Conservation (phyloP, 2,797 vertebrate species). For the Diceros bicornis region DNA sequence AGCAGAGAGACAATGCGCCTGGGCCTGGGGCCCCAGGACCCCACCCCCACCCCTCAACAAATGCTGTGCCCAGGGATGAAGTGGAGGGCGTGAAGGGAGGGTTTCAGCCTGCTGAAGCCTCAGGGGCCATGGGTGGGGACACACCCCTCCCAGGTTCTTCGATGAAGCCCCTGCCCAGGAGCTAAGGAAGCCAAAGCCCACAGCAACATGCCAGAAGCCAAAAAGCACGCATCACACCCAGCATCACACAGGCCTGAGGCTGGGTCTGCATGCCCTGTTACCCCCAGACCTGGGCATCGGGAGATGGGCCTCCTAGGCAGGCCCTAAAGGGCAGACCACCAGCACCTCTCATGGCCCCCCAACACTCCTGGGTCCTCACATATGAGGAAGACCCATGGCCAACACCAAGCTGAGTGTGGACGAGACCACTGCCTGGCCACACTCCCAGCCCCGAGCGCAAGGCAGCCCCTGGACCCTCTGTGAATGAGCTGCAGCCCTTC, state of each 20-base stretch:
- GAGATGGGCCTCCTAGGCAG: not conserved
- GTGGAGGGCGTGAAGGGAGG: too few species aligned
- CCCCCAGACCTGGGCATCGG: not conserved
- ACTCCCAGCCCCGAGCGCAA: not conserved
- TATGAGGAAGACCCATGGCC: not conserved
- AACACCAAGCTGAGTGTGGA: not conserved
- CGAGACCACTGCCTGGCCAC: not conserved
- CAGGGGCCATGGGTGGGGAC: accelerated
- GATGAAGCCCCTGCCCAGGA: not conserved
- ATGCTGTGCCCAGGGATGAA: not conserved
- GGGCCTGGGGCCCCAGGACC: not conserved
- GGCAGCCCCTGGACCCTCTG: not conserved
- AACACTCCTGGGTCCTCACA: not conserved
- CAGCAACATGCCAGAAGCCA: not conserved
- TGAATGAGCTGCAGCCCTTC: not conserved
- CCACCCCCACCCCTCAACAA: not conserved
- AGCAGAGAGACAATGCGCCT: not conserved
- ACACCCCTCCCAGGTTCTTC: not conserved
- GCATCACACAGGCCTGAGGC: not conserved
- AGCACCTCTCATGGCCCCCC: not conserved
- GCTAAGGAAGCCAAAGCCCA: not conserved
- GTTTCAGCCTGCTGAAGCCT: not conserved
- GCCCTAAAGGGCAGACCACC: not conserved
- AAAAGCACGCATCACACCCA: accelerated
- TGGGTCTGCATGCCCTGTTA: accelerated